phyloP scores from a whole-genome alignment of 2,113 vertebrate species.

The Danionella cerebrum region DNA sequence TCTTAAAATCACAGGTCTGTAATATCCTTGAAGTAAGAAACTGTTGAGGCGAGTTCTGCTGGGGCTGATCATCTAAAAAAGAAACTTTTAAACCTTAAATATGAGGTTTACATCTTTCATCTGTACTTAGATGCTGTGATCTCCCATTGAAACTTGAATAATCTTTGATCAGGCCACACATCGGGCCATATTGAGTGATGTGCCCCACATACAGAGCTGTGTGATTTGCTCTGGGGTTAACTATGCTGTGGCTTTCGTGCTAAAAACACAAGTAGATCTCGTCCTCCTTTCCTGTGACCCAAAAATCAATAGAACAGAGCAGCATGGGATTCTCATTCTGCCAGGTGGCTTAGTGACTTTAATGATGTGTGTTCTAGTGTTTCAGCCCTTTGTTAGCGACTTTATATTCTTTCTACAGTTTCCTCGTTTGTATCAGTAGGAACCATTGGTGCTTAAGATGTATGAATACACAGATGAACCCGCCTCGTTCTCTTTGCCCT shows the following conservation, averaged over 20 bases:
- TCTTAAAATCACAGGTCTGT: no score
- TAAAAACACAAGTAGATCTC: constrained; percentile 19
- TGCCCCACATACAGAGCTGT: not conserved
- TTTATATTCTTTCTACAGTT: not conserved
- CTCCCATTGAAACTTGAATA: not conserved
- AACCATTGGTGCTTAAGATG: no score
- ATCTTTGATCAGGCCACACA: not conserved
- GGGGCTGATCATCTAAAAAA: no score
- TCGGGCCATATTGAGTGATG: not conserved
- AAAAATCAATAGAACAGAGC: constrained; percentile 29
- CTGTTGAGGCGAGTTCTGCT: no score
- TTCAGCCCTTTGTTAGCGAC: not conserved
- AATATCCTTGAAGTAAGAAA: no score
- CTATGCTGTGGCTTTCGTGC: not conserved
- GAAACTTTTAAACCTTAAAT: no score
- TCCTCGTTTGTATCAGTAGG: not conserved
- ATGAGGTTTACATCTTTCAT: not conserved
- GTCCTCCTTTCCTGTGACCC: constrained; percentile 25
- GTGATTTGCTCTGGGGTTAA: constrained; percentile 16
- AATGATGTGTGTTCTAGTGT: not conserved
- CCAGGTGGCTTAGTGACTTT: not conserved
- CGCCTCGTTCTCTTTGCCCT: no score
- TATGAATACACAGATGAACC: no score
- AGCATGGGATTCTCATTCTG: not conserved
- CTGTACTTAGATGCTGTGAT: not conserved